These are phyloP conservation scores for Euura saliciscinereae DNA, from an alignment of 1,140 invertebrate species.

Conservation along the genomic window DNA sequence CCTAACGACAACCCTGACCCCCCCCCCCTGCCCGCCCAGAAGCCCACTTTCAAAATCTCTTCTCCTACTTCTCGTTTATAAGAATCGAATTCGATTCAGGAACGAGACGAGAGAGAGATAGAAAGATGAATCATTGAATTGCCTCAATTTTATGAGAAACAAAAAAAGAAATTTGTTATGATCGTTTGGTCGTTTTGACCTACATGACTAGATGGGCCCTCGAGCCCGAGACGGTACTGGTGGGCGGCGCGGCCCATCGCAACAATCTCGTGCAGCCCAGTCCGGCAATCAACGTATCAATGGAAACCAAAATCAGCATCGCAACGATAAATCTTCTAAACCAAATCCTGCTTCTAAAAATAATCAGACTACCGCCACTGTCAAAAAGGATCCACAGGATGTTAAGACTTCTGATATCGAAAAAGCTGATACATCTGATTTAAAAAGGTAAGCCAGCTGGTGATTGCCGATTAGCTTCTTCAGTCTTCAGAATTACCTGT, in stretches of 20 bases:
- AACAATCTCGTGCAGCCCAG: constrained; percentile 56
- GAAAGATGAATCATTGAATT: constrained; percentile 36
- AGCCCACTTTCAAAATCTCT: too few species aligned
- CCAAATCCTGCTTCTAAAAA: constrained; percentile 59
- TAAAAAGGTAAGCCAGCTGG: constrained; percentile 58
- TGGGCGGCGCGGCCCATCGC: constrained; percentile 58
- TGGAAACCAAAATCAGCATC: constrained; percentile 60
- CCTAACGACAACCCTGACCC: background rate
- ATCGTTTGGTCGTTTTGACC: constrained; percentile 54
- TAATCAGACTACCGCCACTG: constrained; percentile 55
- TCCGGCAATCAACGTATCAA: constrained; percentile 60
- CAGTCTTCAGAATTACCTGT: constrained; percentile 35
- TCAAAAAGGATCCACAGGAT: constrained; percentile 60
- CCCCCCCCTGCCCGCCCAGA: constrained; percentile 13
- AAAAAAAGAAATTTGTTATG: constrained; percentile 46
- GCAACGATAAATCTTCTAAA: constrained; percentile 63
- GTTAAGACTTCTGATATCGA: constrained; percentile 59
- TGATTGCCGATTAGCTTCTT: constrained; percentile 53
- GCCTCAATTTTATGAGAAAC: constrained; percentile 12
- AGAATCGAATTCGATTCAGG: constrained; percentile 35
- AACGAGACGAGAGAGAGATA: too few species aligned
- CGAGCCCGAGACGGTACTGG: constrained; percentile 58
- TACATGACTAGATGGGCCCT: constrained; percentile 59
- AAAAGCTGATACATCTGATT: constrained; percentile 56
- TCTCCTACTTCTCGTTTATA: background rate